Conservation (phyloP, 2,888 invertebrate genomes). For the Cryptus armator region DNA sequence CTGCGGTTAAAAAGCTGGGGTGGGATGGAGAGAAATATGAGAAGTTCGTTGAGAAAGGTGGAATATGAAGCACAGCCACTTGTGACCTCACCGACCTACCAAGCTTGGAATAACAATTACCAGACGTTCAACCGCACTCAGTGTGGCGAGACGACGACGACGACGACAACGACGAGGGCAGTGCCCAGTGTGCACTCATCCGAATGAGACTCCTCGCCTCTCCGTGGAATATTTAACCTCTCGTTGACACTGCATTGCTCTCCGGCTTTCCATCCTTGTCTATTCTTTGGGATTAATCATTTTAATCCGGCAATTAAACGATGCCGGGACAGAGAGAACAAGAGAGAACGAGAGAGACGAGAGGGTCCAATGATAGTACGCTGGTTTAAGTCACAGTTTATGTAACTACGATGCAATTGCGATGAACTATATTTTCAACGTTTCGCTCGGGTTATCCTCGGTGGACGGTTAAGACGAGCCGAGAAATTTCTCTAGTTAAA, state of each 20-base stretch:
- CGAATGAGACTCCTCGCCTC: constrained; percentile 40
- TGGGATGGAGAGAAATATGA: constrained; percentile 6
- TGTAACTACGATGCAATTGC: neutral
- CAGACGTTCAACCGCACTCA: constrained; percentile 59
- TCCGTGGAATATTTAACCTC: constrained; percentile 60
- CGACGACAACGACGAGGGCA: constrained; percentile 8
- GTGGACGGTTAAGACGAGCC: neutral
- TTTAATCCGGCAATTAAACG: constrained; percentile 60
- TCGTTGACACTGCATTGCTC: constrained; percentile 51
- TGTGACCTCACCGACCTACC: constrained; percentile 44
- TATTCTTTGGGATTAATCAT: constrained; percentile 48
- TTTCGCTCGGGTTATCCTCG: neutral
- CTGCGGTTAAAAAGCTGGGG: neutral
- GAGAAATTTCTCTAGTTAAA: neutral
- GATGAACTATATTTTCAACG: constrained; percentile 3
- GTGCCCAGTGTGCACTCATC: constrained; percentile 46
- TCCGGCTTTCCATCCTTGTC: neutral
- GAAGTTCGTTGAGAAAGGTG: constrained; percentile 1
- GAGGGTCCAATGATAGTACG: neutral
- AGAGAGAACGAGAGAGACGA: neutral
- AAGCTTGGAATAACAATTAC: constrained; percentile 64
- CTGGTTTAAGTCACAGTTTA: neutral
- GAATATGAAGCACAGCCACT: constrained; percentile 37
- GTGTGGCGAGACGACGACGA: constrained; percentile 1
- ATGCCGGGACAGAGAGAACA: neutral